A percentile compares a stretch with the other conserved stretches of the same genome.
Evolutionary conservation across 1,140 invertebrate genomes (phyloP).

Genomic region (Neodiprion lecontei): DNA sequence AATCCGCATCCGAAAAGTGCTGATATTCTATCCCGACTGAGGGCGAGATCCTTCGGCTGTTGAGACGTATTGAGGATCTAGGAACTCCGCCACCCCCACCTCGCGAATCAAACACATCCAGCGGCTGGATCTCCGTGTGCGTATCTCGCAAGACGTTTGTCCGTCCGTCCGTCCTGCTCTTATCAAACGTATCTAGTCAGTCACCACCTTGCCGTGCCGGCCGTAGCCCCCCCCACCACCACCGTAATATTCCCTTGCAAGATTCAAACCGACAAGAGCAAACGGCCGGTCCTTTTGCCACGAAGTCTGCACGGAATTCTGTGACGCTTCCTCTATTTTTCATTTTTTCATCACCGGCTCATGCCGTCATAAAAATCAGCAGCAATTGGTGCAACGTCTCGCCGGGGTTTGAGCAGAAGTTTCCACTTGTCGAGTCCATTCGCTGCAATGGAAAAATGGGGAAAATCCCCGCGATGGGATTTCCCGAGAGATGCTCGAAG

Average conservation of each 20-base stretch:
- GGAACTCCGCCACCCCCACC: constrained; percentile 37
- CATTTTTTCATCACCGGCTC: too few relatives aligned
- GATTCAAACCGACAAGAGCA: background rate
- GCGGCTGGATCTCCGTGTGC: constrained; percentile 20
- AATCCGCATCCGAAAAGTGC: constrained; percentile 47
- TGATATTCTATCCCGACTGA: constrained; percentile 46
- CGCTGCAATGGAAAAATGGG: too few relatives aligned
- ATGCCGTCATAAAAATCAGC: too few relatives aligned
- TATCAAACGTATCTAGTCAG: constrained; percentile 2
- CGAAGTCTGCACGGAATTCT: background rate
- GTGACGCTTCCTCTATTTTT: too few relatives aligned
- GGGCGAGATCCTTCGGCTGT: constrained; percentile 26
- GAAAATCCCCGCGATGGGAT: too few relatives aligned
- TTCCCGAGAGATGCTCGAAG: background rate
- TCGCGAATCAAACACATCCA: constrained; percentile 30
- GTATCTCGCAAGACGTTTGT: background rate
- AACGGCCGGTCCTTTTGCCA: background rate
- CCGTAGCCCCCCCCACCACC: background rate
- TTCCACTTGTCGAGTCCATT: too few relatives aligned
- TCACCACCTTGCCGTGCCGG: background rate
- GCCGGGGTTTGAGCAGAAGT: too few relatives aligned
- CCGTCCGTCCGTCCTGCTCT: background rate
- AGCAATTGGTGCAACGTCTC: too few relatives aligned
- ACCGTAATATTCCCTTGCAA: background rate
- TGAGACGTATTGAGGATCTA: constrained; percentile 14